Evolutionary conservation across 2,113 vertebrate species (phyloP), one percentile per base, ranked within the genome.

Genomic region (Catagonus wagneri): DNA sequence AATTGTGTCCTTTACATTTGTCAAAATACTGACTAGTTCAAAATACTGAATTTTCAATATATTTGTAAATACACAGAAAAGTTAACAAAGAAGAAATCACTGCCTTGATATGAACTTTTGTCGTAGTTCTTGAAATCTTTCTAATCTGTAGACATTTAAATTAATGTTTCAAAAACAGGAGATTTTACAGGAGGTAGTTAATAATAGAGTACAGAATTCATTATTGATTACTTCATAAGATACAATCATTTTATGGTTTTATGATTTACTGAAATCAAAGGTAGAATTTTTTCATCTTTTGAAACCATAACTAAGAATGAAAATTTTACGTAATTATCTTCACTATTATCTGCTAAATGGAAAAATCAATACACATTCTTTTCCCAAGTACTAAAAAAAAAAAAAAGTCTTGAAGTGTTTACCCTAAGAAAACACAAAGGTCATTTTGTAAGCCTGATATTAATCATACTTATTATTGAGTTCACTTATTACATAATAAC

Each of bases 121-220:
- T 60, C 44, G 39, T 23, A 71, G 10, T n/a, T 85, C 79, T 87
- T 96, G 56, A 84, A 93, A 61, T 75, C 1, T 60, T 76, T 84
- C n/a, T 72, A 68, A 74, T n/a, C 52, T 87, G 7, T 32, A 80
- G n/a, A 8, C 71, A 90, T 95, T 90, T 83, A 81, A 84, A 93
- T 32, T 32, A 71, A n/a, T 15, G 34, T 52, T 61, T 76, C 8
- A 85, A 86, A 81, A 90, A 68, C 3, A n/a, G 65, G 12, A 5
- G 2, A 68, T 23, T 89, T 83, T 83, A 25, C 6, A 79, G 58
- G 34, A 84, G 83, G 78, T 13, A 34, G 65, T 9, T 50, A 39
- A 27, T 44, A 86, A 80, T 69, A 87, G 95, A 58, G 4, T n/a
- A 60, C 20, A n/a, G 1, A 63, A n/a, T 89, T 95, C 15, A 58